These are phyloP conservation scores for Eulithis prunata DNA, from an alignment of 2,888 invertebrate species.

Conservation along the genomic window DNA sequence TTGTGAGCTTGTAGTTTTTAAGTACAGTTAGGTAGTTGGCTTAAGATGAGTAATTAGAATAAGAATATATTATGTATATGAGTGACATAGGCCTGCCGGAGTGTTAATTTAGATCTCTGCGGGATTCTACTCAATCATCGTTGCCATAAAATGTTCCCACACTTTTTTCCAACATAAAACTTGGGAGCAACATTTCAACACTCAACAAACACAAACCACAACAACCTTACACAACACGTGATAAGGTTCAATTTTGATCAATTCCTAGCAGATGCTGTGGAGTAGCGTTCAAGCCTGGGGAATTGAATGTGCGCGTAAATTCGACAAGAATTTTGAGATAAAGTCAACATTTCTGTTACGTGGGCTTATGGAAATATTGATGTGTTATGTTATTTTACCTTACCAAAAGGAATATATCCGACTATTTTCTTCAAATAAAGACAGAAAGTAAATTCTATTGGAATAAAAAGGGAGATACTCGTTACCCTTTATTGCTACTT, in stretches of 20 bases:
- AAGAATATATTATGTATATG: too few species aligned
- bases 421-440: conserved; percentile 22
- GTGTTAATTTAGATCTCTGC: conserved; percentile 56
- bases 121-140: conserved; percentile 59
- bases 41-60: too few species aligned
- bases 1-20: too few species aligned
- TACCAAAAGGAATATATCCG: conserved; percentile 9
- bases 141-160: conserved; percentile 46
- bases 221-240: conserved; percentile 22
- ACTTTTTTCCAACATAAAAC: conserved; percentile 47
- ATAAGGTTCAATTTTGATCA: conserved; percentile 33
- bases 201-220: conserved; percentile 12
- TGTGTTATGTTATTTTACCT: conserved; percentile 22
- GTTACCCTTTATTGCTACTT: conserved; percentile 12
- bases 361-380: conserved; percentile 24
- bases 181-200: conserved; percentile 31
- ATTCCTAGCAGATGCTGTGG: conserved; percentile 6
- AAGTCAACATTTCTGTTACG: conserved; percentile 40
- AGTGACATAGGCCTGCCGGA: conserved; percentile 16
- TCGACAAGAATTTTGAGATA: conserved; percentile 49
- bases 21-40: too few species aligned
- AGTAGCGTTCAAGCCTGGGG: conserved; percentile 35
- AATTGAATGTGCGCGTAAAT: conserved; percentile 55
- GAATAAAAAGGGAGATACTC: conserved; percentile 15
- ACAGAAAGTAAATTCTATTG: conserved; percentile 12